phyloP scores from a whole-genome alignment of 2,797 vertebrate species.

The Hypotaenidia okinawae region DNA sequence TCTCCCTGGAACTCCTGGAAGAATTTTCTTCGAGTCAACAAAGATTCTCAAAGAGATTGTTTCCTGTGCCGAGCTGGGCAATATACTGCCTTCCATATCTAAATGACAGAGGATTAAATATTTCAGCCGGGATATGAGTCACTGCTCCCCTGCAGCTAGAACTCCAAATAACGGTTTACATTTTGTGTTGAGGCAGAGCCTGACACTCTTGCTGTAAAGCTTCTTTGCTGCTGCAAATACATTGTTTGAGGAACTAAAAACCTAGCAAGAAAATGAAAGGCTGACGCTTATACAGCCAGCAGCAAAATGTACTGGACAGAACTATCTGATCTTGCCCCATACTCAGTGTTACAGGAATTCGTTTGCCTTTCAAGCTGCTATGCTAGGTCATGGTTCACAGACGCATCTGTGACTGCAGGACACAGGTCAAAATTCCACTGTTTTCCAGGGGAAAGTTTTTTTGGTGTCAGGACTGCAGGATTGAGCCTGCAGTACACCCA shows the following conservation, averaged over 20 bases:
- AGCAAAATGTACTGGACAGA: not conserved
- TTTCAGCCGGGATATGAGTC: not conserved
- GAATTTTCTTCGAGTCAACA: not conserved
- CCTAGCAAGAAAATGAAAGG: not conserved
- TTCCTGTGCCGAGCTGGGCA: not conserved
- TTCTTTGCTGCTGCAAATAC: not conserved
- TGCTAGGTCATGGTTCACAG: not conserved
- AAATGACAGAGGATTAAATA: constrained; percentile 2
- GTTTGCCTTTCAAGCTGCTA: not conserved
- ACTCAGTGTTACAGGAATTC: not conserved
- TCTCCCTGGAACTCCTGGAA: not conserved
- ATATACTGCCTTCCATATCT: not conserved
- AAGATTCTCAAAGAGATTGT: constrained; percentile 8
- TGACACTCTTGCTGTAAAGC: not conserved
- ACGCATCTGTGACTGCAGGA: not conserved
- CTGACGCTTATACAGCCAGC: not conserved
- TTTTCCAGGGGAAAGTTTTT: not conserved
- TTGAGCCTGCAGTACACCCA: not conserved
- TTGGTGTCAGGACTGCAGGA: not conserved
- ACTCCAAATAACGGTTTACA: not conserved
- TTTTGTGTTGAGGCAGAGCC: not conserved
- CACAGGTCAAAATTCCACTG: not conserved
- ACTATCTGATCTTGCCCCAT: not conserved
- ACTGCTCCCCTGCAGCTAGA: not conserved
- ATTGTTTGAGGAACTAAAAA: not conserved